phyloP scores from a whole-genome alignment of 2,113 vertebrate genomes.

The Athene noctua region DNA sequence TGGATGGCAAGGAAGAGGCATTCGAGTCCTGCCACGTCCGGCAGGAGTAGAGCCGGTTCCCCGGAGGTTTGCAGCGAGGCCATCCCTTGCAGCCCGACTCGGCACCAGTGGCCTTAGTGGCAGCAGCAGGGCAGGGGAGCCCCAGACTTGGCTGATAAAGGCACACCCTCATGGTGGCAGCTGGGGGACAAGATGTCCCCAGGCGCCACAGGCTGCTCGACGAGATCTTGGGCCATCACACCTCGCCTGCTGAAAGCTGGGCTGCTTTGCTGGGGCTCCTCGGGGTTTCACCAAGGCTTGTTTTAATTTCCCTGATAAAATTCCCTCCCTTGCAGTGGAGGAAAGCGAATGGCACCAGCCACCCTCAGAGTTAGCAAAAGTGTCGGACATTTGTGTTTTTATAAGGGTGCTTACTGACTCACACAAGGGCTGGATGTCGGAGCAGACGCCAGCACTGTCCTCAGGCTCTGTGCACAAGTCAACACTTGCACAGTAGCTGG shows the following conservation, averaged over 20 bases:
- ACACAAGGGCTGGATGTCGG: not conserved
- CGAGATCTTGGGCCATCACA: not conserved
- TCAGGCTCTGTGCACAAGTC: not conserved
- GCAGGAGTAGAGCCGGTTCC: fast-evolving
- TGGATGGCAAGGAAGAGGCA: not conserved
- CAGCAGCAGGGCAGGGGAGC: not conserved
- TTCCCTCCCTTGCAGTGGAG: not conserved
- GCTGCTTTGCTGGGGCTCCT: not conserved
- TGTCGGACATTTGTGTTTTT: not conserved
- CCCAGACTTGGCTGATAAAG: not conserved
- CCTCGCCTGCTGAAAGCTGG: fast-evolving
- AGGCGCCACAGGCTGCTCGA: fast-evolving
- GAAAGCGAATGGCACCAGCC: not conserved
- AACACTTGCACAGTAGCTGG: not conserved
- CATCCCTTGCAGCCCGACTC: not conserved
- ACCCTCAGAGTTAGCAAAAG: not conserved
- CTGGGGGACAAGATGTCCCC: conserved; percentile 1
- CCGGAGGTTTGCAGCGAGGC: not conserved
- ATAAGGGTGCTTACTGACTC: not conserved
- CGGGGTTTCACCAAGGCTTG: fast-evolving
- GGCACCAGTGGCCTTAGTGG: not conserved
- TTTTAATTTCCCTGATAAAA: not conserved
- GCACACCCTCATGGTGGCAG: not conserved
- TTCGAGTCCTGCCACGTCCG: not conserved
- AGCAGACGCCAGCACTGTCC: not conserved